Base-by-base conservation (phyloP, 2,797 vertebrate genomes). In the Brotula barbata region DNA sequence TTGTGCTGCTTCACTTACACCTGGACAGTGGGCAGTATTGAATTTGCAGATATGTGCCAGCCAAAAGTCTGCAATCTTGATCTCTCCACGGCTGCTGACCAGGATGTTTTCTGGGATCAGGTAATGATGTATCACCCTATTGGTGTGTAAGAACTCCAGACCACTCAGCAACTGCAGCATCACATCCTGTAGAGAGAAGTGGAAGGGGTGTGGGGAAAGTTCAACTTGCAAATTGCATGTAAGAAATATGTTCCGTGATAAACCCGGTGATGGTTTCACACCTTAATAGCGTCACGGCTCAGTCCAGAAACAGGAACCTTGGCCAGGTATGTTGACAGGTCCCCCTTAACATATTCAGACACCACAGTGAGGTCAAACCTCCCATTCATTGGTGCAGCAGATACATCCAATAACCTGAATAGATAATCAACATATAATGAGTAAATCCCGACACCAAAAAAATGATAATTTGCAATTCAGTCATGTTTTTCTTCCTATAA, bases 1-100 rank as follows among this genome's bases (percentile, higher is more conserved):
- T 7, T 28, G 4, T 28, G 20, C 7, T 5, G 51, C 13, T 21
- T 74, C 56, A 83, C 89, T 73, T 81, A 92, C 91, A 60, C 85
- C 86, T 6, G 92, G 91, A 3, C 92, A 92, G 20, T 93, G 90
- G 28, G 89, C 90, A 0, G 89, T 85, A 21, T 86, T 85, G 46
- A 87, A 90, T 50, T 82, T 89, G 76, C 91, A 90, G 69, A 92
- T 83, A 17, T 91, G 90, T 1, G 92, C 90, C 68, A 93, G 74
- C 34, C 92, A 92, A 13, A 93, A 93, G 81, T 93, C 92, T 9
- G 91, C 86, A 0, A 93, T 91, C 86, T 93, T 93, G n/a, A 93
- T 63, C 43, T 89, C 85, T n/a, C 92, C 87, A 0, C 52, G 58
- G 74, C 87, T 90, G 84, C 88, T 90, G 77, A 93, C 72, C 56